Evolutionary conservation across 2,797 vertebrate genomes (phyloP).

Genomic region (Morus bassanus): DNA sequence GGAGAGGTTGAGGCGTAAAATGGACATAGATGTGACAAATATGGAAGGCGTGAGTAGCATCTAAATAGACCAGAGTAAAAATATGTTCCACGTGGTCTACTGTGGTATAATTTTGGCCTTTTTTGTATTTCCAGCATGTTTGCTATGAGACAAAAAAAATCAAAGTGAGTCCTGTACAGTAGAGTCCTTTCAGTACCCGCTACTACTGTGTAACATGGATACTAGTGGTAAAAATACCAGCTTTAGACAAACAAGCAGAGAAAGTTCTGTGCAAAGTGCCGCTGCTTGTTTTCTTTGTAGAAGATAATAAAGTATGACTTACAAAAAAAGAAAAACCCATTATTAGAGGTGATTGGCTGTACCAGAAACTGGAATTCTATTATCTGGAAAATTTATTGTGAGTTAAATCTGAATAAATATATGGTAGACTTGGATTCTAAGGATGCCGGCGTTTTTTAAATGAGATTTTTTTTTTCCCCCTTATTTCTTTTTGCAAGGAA

Average conservation of each 20-base stretch:
- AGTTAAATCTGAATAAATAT: not conserved
- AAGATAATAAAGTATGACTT: not conserved
- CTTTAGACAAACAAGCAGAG: not conserved
- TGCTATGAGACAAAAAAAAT: not conserved
- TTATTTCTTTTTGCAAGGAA: not conserved
- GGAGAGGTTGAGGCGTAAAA: not conserved
- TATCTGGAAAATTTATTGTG: not conserved
- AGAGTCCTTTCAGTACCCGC: not conserved
- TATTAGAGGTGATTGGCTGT: slow-evolving; percentile 3
- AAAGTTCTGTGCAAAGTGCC: not conserved
- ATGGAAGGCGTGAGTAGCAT: not conserved
- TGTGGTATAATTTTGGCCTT: not conserved
- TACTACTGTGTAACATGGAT: not conserved
- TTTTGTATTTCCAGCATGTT: not conserved
- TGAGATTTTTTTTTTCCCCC: not conserved
- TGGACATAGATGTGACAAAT: not conserved
- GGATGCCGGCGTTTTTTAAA: not conserved
- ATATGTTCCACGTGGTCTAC: not conserved
- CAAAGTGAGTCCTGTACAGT: not conserved
- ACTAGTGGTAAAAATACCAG: not conserved
- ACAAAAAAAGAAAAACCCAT: not conserved
- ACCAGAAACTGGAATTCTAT: not conserved
- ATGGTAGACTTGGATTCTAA: not conserved
- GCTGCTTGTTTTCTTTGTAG: slow-evolving; percentile 4
- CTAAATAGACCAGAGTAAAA: not conserved